Evolutionary conservation across 2,797 vertebrate genomes (phyloP).

Genomic region (Momotus momota): DNA sequence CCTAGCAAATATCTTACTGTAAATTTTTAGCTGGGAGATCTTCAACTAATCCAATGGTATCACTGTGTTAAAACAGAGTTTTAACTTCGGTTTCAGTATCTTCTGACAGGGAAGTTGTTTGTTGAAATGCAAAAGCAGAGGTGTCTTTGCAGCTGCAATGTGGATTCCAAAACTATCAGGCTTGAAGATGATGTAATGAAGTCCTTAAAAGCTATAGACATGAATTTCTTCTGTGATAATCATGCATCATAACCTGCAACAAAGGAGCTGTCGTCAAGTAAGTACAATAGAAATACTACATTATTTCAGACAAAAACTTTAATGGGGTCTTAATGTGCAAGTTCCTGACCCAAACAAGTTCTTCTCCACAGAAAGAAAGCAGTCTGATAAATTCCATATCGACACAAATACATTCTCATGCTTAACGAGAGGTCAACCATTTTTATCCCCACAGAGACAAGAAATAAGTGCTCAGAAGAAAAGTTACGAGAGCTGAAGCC

Average conservation of each 20-base stretch:
- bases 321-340: not conserved
- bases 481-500: not conserved
- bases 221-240: conserved; percentile 94
- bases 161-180: conserved; percentile 93
- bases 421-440: not conserved
- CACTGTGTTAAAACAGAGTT: conserved; percentile 69
- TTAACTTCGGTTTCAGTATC: conserved; percentile 61
- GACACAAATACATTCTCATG: not conserved
- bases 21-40: conserved; percentile 56
- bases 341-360: not conserved
- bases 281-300: not conserved
- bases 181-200: conserved; percentile 96
- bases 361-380: not conserved
- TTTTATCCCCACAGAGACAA: not conserved
- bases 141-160: conserved; percentile 79
- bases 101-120: conserved; percentile 73
- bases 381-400: not conserved
- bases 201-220: conserved; percentile 98
- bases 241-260: conserved; percentile 92
- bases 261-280: not conserved
- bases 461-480: not conserved
- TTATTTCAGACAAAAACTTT: not conserved
- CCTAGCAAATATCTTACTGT: conserved; percentile 43
- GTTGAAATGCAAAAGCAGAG: conserved; percentile 59
- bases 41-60: conserved; percentile 71